A percentile compares a stretch with the other conserved stretches of the same genome.
Evolutionary conservation across 37 sponge, comb jelly and placozoan genomes (phyloP).

Genomic region (Trichoplax adhaerens): DNA sequence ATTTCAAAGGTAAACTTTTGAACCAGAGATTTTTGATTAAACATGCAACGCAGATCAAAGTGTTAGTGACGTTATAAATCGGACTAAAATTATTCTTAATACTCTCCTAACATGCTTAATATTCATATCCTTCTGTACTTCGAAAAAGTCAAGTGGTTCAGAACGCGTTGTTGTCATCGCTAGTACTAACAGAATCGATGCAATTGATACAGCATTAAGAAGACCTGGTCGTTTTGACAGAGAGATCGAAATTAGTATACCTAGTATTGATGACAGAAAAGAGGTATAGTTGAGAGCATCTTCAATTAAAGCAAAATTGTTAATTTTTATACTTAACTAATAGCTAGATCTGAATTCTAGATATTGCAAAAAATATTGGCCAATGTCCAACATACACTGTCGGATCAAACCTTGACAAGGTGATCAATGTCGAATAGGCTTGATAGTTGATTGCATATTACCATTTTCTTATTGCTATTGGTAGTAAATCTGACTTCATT

Average conservation of each 20-base stretch:
- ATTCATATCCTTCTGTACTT: not conserved
- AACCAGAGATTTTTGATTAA: not conserved
- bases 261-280: constrained; percentile 20
- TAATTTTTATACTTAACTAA: not conserved
- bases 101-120: not conserved
- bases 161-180: constrained; percentile 48
- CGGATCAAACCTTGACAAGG: too few relatives aligned
- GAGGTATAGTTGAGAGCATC: constrained; percentile 5
- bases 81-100: not conserved
- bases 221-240: constrained; percentile 61
- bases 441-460: too few relatives aligned
- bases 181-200: constrained; percentile 50
- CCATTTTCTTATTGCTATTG: constrained; percentile 1
- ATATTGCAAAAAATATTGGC: constrained; percentile 3
- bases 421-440: too few relatives aligned
- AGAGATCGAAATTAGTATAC: constrained; percentile 47
- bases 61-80: not conserved
- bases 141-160: not conserved
- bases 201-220: constrained; percentile 36
- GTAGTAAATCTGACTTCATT: not conserved
- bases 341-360: not conserved
- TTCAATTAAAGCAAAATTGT: not conserved
- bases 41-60: not conserved
- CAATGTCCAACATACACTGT: too few relatives aligned
- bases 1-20: constrained; percentile 13